Evolutionary conservation across 2,797 vertebrate species (phyloP).

Genomic region (Tympanoctomys barrerae): DNA sequence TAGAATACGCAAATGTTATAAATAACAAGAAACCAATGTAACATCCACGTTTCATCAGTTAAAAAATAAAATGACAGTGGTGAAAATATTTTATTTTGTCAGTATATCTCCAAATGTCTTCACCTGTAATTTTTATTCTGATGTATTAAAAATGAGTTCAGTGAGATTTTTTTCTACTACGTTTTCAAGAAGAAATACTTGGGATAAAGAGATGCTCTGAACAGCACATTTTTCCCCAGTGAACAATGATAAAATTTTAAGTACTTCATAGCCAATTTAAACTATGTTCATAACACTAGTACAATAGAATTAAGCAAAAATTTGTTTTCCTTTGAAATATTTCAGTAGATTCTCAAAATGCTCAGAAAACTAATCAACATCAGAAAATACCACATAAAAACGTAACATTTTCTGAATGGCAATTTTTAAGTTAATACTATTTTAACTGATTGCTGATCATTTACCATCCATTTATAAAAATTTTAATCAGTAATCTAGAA

Average conservation of each 20-base stretch:
- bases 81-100: conserved; percentile 83
- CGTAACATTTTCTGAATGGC: neutral
- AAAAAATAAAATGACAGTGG: conserved; percentile 72
- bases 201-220: conserved; percentile 78
- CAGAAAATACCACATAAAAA: neutral
- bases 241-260: conserved; percentile 77
- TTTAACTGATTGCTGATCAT: conserved; percentile 53
- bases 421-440: conserved; percentile 44
- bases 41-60: conserved; percentile 78
- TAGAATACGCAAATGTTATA: conserved; percentile 85
- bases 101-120: conserved; percentile 79
- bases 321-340: conserved; percentile 63
- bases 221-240: conserved; percentile 68
- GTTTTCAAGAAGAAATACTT: conserved; percentile 72
- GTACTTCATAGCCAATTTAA: conserved; percentile 52
- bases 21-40: conserved; percentile 81
- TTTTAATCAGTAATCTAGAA: conserved; percentile 18
- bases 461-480: conserved; percentile 7
- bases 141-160: conserved; percentile 80
- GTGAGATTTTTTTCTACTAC: conserved; percentile 62
- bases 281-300: conserved; percentile 50
- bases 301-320: conserved; percentile 62
- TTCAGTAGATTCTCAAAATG: conserved; percentile 48
- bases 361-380: conserved; percentile 17
- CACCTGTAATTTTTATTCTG: conserved; percentile 80